Percentiles rank a stretch among this genome's conserved stretches.
These are phyloP conservation scores for Anguilla rostrata DNA, from an alignment of 2,113 vertebrate genomes.

Conservation along the genomic window DNA sequence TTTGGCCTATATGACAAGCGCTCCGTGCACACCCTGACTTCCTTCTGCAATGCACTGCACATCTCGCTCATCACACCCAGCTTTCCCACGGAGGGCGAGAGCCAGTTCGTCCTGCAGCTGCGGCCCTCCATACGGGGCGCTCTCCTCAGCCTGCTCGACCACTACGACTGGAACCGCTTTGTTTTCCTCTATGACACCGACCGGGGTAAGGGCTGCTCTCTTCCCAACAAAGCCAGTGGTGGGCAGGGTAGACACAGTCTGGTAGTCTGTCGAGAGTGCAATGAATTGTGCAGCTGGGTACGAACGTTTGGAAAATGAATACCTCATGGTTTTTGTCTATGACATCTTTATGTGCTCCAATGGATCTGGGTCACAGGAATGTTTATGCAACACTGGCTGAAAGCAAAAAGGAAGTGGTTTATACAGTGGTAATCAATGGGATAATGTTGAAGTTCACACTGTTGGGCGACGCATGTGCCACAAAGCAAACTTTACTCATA, in stretches of 20 bases:
- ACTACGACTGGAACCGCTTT: slow-evolving; percentile 94
- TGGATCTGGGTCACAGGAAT: neutral
- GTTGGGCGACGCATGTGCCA: neutral
- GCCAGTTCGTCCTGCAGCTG: slow-evolving; percentile 94
- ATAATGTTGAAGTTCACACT: neutral
- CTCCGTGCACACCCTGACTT: slow-evolving; percentile 96
- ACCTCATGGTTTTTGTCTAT: neutral
- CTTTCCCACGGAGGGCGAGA: slow-evolving; percentile 93
- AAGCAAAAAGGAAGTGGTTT: neutral
- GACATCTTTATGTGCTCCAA: neutral
- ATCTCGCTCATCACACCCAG: slow-evolving; percentile 97
- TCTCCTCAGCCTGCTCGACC: slow-evolving; percentile 87
- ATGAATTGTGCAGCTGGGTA: neutral
- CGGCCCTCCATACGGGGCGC: slow-evolving; percentile 90
- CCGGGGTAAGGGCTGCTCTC: slow-evolving; percentile 74
- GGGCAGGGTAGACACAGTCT: neutral
- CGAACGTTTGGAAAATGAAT: neutral
- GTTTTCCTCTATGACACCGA: slow-evolving; percentile 98
- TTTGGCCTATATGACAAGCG: slow-evolving; percentile 98
- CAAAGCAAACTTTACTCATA: neutral
- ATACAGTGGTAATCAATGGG: neutral
- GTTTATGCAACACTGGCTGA: neutral
- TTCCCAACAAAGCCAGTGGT: neutral
- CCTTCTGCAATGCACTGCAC: slow-evolving; percentile 97
- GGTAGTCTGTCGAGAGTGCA: neutral